A percentile compares a stretch with the other conserved stretches of the same genome.
Conservation (phyloP, 2,888 invertebrate species). For the Prosapia bicincta region DNA sequence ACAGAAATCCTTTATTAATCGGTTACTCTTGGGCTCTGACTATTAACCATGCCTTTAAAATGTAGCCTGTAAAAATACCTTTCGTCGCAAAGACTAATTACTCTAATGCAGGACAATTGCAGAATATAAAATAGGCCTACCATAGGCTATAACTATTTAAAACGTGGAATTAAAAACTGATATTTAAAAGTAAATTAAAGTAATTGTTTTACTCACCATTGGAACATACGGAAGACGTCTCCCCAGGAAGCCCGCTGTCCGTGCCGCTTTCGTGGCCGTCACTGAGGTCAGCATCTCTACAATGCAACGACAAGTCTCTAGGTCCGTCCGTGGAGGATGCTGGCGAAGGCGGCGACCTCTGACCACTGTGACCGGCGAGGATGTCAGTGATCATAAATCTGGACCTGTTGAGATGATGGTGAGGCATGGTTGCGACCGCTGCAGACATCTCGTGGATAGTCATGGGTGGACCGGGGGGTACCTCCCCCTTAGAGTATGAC, state of each 20-base stretch:
- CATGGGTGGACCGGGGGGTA: slow-evolving; percentile 35
- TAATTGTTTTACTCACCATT: slow-evolving; percentile 50
- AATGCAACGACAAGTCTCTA: slow-evolving; percentile 53
- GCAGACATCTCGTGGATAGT: slow-evolving; percentile 37
- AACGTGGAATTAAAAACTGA: too few species aligned
- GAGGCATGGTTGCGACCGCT: slow-evolving; percentile 47
- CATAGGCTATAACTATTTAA: too few species aligned
- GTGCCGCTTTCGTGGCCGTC: slow-evolving; percentile 56
- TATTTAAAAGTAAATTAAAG: too few species aligned
- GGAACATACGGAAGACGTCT: slow-evolving; percentile 53
- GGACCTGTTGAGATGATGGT: slow-evolving; percentile 56
- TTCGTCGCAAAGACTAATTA: too few species aligned
- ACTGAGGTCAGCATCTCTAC: slow-evolving; percentile 49
- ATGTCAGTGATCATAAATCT: slow-evolving; percentile 91
- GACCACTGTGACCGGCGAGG: slow-evolving; percentile 52
- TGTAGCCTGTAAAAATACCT: too few species aligned
- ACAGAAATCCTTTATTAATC: too few species aligned
- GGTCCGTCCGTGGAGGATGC: slow-evolving; percentile 52
- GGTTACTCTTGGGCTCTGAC: too few species aligned
- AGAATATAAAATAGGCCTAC: too few species aligned
- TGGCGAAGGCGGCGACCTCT: slow-evolving; percentile 51
- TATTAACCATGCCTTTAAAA: too few species aligned
- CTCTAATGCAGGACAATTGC: too few species aligned
- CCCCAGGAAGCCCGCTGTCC: slow-evolving; percentile 53
- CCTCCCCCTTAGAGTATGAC: background rate